These are phyloP conservation scores for Gallinago paraguaiae DNA, from an alignment of 2,113 vertebrate genomes.

Conservation along the genomic window DNA sequence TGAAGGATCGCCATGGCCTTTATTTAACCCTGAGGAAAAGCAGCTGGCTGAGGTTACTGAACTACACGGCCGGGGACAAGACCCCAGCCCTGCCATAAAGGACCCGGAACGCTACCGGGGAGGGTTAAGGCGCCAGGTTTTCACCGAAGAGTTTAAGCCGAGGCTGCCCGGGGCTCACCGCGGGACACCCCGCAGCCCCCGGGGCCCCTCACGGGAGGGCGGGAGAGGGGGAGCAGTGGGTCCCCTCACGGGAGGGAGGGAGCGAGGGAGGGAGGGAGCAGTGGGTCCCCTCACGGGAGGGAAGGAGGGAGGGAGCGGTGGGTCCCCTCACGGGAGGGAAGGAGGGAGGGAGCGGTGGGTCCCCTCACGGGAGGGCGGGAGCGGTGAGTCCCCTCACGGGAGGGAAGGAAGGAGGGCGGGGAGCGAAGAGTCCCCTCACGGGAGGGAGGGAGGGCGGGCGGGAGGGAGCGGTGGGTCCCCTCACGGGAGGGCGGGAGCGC, in stretches of 20 bases:
- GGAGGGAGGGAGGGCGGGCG: too few relatives aligned
- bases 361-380: background rate
- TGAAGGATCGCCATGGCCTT: accelerated
- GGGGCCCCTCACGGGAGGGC: background rate
- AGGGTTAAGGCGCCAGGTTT: background rate
- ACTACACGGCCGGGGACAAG: background rate
- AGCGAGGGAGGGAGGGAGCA: background rate
- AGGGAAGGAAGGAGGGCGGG: too few relatives aligned
- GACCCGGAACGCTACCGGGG: too few relatives aligned
- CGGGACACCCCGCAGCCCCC: background rate
- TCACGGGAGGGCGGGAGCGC: background rate
- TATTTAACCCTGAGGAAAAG: background rate
- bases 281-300: background rate
- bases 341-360: too few relatives aligned
- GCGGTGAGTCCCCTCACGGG: background rate
- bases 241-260: too few relatives aligned
- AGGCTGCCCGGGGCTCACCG: background rate
- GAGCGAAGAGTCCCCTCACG: background rate
- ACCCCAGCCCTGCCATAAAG: too few relatives aligned
- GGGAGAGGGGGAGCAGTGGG: too few relatives aligned
- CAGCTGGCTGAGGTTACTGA: background rate
- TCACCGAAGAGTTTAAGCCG: background rate
- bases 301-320: too few relatives aligned
- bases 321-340: too few relatives aligned
- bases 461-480: background rate